Conservation (phyloP, 2,113 vertebrate genomes). For the Pantherophis guttatus region DNA sequence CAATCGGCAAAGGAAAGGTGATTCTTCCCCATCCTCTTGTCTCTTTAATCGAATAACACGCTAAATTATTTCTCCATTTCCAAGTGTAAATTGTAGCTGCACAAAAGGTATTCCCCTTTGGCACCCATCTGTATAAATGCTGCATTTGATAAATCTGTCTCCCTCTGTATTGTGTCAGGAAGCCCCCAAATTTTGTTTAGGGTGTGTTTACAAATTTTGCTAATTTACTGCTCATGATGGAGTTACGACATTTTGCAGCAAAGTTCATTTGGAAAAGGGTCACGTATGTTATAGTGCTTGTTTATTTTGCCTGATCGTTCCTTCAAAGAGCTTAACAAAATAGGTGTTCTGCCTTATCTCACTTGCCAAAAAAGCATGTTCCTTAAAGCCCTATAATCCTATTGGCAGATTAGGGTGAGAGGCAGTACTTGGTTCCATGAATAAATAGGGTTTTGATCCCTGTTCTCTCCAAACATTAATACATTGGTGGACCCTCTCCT, state of each 20-base stretch:
- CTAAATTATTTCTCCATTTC: neutral
- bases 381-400: neutral
- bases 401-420: neutral
- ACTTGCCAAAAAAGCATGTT: neutral
- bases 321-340: neutral
- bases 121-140: neutral
- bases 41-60: neutral
- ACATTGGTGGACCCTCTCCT: neutral
- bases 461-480: neutral
- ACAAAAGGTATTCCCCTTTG: neutral
- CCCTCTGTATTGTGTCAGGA: neutral
- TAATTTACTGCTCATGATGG: neutral
- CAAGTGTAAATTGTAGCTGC: neutral
- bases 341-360: too few species aligned
- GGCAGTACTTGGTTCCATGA: neutral
- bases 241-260: too few species aligned
- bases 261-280: neutral
- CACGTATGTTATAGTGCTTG: too few species aligned
- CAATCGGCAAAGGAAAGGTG: neutral
- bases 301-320: neutral
- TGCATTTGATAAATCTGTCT: neutral
- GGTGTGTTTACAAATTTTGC: neutral
- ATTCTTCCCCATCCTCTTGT: neutral
- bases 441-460: neutral
- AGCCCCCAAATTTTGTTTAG: neutral